These are phyloP conservation scores for Cyanocitta stelleri DNA, from an alignment of 2,113 vertebrate species.

Conservation along the genomic window DNA sequence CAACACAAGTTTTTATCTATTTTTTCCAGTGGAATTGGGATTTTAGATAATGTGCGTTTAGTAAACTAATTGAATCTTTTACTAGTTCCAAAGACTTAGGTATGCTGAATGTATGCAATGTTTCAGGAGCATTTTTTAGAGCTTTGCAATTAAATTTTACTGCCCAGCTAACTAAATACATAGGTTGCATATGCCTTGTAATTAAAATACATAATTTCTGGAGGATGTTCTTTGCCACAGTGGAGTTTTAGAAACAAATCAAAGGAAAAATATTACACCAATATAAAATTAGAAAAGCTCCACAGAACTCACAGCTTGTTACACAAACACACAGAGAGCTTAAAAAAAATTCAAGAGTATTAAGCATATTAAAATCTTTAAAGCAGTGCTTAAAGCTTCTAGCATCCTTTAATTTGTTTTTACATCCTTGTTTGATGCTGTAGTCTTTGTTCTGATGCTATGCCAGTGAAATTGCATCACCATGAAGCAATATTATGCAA, in stretches of 20 bases:
- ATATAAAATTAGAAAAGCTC: constrained; percentile 22
- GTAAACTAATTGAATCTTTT: background rate
- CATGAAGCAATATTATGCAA: constrained; percentile 27
- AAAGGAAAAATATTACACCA: constrained; percentile 15
- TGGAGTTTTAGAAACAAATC: constrained; percentile 7
- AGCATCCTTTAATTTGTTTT: constrained; percentile 55
- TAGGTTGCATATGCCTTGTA: constrained; percentile 9
- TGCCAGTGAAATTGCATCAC: constrained; percentile 47
- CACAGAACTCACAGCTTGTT: background rate
- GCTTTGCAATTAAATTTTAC: constrained; percentile 50
- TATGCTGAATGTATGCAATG: background rate
- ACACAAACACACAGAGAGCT: background rate
- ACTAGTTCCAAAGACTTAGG: background rate
- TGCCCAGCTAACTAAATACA: constrained; percentile 44
- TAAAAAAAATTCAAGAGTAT: background rate
- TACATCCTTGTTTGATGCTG: constrained; percentile 24
- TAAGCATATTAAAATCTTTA: constrained; percentile 44
- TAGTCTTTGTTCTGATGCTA: constrained; percentile 49
- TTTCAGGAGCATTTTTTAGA: constrained; percentile 42
- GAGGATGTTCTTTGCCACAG: constrained; percentile 26
- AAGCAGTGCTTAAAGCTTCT: constrained; percentile 17
- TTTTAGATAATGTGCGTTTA: background rate
- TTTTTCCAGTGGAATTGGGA: background rate
- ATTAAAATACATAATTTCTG: constrained; percentile 59
- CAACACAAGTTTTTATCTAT: background rate